Base-by-base conservation (phyloP, 2,888 invertebrate genomes). In the Trachelus stipa region DNA sequence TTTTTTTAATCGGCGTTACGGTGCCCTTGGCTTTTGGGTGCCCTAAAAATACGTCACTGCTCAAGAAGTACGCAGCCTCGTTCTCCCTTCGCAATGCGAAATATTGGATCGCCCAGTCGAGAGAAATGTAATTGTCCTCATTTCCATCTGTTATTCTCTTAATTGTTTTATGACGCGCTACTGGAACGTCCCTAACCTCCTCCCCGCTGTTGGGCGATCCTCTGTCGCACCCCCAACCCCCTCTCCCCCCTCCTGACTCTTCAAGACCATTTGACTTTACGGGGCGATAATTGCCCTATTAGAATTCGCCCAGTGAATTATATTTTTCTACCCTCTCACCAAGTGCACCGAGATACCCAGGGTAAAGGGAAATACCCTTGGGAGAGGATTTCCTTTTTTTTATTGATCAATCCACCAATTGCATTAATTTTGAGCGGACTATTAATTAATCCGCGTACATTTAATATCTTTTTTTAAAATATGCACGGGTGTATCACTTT, bases 161-260 rank as follows among this genome's bases (percentile, higher is more conserved):
- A 83, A 85, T 84, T 84, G 81, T 83, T 84, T 84, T 85, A 85
- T 83, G 82, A 84, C 83, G 80, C 82, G 81, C 80, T 81, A 78
- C 80, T 80, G 79, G 76, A 77, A 34, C 68, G 31, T 69, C 15
- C 35, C n/a, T 30, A 68, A 34, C 76, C 78, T 79, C 76, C 68
- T 40, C 76, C 31, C 78, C 73, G 68, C 78, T 12, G 23, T 69
- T 75, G 79, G 79, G 78, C 79, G 76, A 40, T 76, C 76, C 77
- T 79, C 11, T 34, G 35, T 74, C 68, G 76, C 73, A 68, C 73
- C 30, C 12, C 33, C 23, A 33, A 33, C 15, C 35, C 76, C 11
- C 34, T 11, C 40, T 68, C 68, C 68, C 69, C 37, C 76, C 56
- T 35, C 76, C 40, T 71, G 40, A 9, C 56, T 31, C 76, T 76